Evolutionary conservation across 2,113 vertebrate genomes (phyloP), one percentile per base, ranked within the genome.

Genomic region (Chaetops frenatus): DNA sequence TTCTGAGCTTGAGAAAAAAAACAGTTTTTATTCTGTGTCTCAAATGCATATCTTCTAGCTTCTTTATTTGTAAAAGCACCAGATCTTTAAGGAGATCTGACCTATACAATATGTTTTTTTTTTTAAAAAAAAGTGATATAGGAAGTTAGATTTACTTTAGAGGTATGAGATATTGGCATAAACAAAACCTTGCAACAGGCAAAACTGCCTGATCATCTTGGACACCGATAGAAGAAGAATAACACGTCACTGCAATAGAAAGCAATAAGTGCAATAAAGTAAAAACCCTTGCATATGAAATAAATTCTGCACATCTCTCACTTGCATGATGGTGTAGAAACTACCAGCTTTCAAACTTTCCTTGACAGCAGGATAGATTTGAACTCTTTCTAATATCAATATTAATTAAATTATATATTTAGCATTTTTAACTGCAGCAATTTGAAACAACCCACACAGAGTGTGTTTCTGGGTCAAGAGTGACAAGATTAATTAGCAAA

Each of bases 401-500:
- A 93, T 84, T 93, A 87, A 92, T 94, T 92, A 92, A 78, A 82
- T 73, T 56, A 78, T 66, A 48, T 95, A 76, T 90, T 95, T 95
- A 64, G 7, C 45, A 61, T 93, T 95, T 93, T 86, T 83, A 94
- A 94, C 35, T 23, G 79, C 66, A 92, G n/a, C 33, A 72, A 89
- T 93, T 93, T 93, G 28, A 93, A 91, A 80, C 36, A 89, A 85
- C 33, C 22, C 29, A 28, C 65, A 79, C 51, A n/a, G 36, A 76
- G 64, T 57, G 45, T 64, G 65, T 81, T 93, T 89, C 80, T 96
- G 70, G 92, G 64, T 95, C 81, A 94, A 66, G 73, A 91, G 61
- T 90, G 84, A 93, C 77, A 94, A 88, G 71, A 88, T 91, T 95
- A 94, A 96, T 95, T 95, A 96, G n/a, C 12, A 81, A 86, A 90